These are phyloP conservation scores for Tachypleus tridentatus DNA, from an alignment of 1,140 invertebrate species.

Conservation along the genomic window DNA sequence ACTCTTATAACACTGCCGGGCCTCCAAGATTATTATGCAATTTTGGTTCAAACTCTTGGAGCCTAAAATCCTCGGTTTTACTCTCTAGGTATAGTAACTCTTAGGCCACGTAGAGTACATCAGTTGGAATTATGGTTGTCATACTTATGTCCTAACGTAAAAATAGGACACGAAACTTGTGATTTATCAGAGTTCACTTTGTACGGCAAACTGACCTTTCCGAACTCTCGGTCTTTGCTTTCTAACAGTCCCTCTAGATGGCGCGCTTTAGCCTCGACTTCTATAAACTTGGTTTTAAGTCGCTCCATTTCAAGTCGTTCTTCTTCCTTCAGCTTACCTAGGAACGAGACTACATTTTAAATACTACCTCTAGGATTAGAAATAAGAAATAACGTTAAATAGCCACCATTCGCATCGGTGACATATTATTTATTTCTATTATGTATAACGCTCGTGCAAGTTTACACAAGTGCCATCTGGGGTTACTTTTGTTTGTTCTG, in stretches of 20 bases:
- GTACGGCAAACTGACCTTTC: conserved; percentile 22
- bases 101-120: background rate
- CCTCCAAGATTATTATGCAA: background rate
- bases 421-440: conserved; percentile 11
- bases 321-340: conserved; percentile 37
- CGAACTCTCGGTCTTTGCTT: conserved; percentile 39
- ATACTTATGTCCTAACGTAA: background rate
- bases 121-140: background rate
- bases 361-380: background rate
- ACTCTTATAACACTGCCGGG: no score
- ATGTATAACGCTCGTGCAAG: conserved; percentile 15
- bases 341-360: background rate
- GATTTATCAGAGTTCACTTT: conserved; percentile 34
- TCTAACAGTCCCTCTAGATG: conserved; percentile 39
- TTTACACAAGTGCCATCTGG: background rate
- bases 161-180: background rate
- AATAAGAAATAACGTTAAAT: no score
- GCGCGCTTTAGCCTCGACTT: conserved; percentile 37
- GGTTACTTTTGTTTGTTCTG: background rate
- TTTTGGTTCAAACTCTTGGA: background rate
- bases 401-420: background rate
- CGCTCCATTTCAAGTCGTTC: conserved; percentile 38
- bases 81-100: background rate
- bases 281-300: conserved; percentile 35
- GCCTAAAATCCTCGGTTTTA: background rate